These are phyloP conservation scores for Rhodophaea formosa DNA, from an alignment of 2,888 invertebrate species.

Conservation along the genomic window DNA sequence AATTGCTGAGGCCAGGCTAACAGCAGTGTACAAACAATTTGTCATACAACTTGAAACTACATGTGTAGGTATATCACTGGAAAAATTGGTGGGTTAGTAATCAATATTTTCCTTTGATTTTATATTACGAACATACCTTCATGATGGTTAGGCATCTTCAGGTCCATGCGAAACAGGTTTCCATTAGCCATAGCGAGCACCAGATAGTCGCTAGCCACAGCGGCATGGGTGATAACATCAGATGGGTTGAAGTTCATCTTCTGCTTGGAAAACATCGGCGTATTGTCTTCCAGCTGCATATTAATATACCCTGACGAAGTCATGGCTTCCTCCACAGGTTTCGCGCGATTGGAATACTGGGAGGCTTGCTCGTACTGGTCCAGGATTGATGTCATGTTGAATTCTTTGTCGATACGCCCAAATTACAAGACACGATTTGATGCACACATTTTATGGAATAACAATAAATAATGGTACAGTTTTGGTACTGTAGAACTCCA, in stretches of 20 bases:
- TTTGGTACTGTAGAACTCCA: background rate
- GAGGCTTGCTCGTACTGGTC: constrained; percentile 93
- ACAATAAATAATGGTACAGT: background rate
- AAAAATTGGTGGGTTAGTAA: no score
- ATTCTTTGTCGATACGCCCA: constrained; percentile 20
- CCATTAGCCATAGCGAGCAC: constrained; percentile 92
- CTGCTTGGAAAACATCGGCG: constrained; percentile 92
- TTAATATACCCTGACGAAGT: constrained; percentile 78
- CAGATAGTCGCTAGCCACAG: constrained; percentile 90
- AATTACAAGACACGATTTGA: background rate
- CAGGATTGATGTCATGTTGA: constrained; percentile 89
- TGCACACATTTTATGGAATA: background rate
- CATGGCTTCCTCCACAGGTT: constrained; percentile 63
- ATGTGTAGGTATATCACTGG: no score
- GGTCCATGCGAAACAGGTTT: constrained; percentile 89
- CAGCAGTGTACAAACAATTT: no score
- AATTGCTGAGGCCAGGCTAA: no score
- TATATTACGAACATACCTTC: constrained; percentile 81
- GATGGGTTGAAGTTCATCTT: constrained; percentile 90
- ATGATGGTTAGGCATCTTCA: constrained; percentile 88
- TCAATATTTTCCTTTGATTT: no score
- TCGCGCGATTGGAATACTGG: constrained; percentile 70
- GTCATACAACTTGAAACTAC: no score
- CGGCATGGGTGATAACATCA: constrained; percentile 89
- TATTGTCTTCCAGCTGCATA: constrained; percentile 84